phyloP scores from a whole-genome alignment of 2,888 invertebrate species.

The Andrena praecox region DNA sequence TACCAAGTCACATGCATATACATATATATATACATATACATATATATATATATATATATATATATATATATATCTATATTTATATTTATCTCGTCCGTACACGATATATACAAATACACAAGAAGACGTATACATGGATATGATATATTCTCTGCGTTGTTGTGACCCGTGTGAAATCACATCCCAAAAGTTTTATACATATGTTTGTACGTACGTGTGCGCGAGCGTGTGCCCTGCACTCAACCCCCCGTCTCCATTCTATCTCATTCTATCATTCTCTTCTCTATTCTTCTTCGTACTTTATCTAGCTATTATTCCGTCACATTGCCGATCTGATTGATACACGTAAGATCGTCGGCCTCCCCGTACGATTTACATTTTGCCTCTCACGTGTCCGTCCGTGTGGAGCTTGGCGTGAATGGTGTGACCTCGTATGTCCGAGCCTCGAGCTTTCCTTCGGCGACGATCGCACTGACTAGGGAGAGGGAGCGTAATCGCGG shows the following conservation, averaged over 20 bases:
- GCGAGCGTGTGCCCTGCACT: conserved; percentile 84
- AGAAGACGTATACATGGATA: conserved; percentile 73
- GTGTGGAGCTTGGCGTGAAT: conserved; percentile 82
- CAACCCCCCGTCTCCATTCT: conserved; percentile 52
- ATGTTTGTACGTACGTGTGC: conserved; percentile 85
- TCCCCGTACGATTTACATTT: conserved; percentile 38
- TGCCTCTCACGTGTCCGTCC: conserved; percentile 79
- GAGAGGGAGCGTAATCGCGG: conserved; percentile 14
- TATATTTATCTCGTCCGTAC: conserved; percentile 28
- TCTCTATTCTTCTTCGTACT: conserved; percentile 41
- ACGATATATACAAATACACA: conserved; percentile 63
- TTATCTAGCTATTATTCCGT: conserved; percentile 23
- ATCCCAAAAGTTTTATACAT: conserved; percentile 85
- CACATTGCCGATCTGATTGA: conserved; percentile 42
- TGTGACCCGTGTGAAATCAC: conserved; percentile 92
- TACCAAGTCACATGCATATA: conserved; percentile 53
- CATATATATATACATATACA: conserved; percentile 21
- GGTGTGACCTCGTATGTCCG: conserved; percentile 72
- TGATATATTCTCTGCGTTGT: conserved; percentile 88
- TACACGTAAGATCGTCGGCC: conserved; percentile 28
- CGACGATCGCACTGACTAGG: conserved; percentile 41
- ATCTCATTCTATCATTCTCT: conserved; percentile 45
- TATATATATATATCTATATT: conserved; percentile 25
- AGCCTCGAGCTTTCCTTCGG: conserved; percentile 63
- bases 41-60: conserved; percentile 26